A percentile compares a stretch with the other conserved stretches of the same genome.
Evolutionary conservation across 2,888 invertebrate species (phyloP).

Genomic region (Ectobius pallidus): DNA sequence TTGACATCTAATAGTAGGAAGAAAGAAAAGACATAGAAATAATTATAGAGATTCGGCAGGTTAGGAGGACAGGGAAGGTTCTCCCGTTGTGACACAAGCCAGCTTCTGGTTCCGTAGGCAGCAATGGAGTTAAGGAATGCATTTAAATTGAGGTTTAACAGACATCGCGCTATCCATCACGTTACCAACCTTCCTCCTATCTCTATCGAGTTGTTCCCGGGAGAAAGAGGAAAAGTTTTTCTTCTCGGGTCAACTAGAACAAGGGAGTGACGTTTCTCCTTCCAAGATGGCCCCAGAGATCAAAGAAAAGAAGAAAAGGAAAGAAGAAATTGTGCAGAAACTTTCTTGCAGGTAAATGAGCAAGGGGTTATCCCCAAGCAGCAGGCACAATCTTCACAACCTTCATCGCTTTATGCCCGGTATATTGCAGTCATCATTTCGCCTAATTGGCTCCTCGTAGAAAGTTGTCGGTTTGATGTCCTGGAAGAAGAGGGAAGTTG

Average conservation of each 20-base stretch:
- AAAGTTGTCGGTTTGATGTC: too few species aligned
- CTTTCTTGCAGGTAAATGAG: slow-evolving; percentile 25
- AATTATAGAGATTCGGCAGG: slow-evolving; percentile 12
- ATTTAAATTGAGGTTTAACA: slow-evolving; percentile 54
- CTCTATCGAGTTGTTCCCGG: slow-evolving; percentile 36
- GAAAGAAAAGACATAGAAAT: too few species aligned
- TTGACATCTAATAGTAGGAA: too few species aligned
- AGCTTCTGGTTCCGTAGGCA: background rate
- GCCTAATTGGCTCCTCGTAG: too few species aligned
- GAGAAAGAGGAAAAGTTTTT: slow-evolving; percentile 13
- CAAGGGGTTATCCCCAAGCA: background rate
- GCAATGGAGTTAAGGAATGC: slow-evolving; percentile 50
- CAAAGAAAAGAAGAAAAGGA: background rate
- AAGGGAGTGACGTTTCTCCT: slow-evolving; percentile 7
- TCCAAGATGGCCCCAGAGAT: slow-evolving; percentile 14
- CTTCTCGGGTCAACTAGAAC: slow-evolving; percentile 6
- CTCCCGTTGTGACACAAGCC: background rate
- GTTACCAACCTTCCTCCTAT: slow-evolving; percentile 36
- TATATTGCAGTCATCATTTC: too few species aligned
- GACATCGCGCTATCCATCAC: slow-evolving; percentile 53
- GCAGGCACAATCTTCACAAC: too few species aligned
- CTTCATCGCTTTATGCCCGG: too few species aligned
- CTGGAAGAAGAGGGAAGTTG: too few species aligned
- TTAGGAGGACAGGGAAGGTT: background rate
- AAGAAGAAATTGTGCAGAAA: slow-evolving; percentile 22